phyloP scores from a whole-genome alignment of 2,797 vertebrate species.

The Labroides dimidiatus region DNA sequence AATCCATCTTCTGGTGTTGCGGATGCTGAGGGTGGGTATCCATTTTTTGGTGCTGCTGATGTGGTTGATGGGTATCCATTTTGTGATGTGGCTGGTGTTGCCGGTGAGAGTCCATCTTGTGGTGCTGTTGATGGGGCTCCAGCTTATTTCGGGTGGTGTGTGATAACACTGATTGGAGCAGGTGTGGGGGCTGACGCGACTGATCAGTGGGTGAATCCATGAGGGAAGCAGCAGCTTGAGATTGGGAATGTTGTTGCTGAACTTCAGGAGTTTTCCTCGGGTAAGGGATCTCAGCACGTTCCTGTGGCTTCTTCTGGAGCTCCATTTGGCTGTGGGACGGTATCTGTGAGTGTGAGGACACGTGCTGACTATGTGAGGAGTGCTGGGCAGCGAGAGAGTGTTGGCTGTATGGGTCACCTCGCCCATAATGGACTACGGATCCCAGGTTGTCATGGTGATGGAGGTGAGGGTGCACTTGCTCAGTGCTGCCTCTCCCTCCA shows the following conservation, averaged over 20 bases:
- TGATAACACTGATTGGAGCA: constrained; percentile 91
- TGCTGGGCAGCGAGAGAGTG: constrained; percentile 83
- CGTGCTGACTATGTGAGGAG: constrained; percentile 84
- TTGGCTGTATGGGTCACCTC: constrained; percentile 83
- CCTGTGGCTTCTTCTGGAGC: constrained; percentile 89
- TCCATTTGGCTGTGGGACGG: constrained; percentile 87
- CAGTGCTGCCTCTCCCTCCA: constrained; percentile 77
- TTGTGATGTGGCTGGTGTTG: constrained; percentile 76
- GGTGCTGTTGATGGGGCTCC: constrained; percentile 76
- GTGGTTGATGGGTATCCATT: constrained; percentile 70
- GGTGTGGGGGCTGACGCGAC: constrained; percentile 77
- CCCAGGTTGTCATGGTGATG: constrained; percentile 89
- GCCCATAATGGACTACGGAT: constrained; percentile 91
- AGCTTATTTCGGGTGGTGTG: constrained; percentile 87
- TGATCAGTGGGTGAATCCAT: constrained; percentile 90
- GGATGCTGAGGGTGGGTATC: constrained; percentile 77
- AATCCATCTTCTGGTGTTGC: constrained; percentile 71
- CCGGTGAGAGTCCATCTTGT: constrained; percentile 77
- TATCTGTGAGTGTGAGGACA: constrained; percentile 81
- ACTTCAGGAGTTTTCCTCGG: constrained; percentile 85
- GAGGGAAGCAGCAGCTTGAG: constrained; percentile 83
- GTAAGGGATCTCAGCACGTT: constrained; percentile 85
- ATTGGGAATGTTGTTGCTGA: constrained; percentile 83
- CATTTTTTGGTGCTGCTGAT: constrained; percentile 78
- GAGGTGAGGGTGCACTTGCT: constrained; percentile 84